Base-by-base conservation (phyloP, 2,888 invertebrate genomes). In the Leucoptera coffeella region DNA sequence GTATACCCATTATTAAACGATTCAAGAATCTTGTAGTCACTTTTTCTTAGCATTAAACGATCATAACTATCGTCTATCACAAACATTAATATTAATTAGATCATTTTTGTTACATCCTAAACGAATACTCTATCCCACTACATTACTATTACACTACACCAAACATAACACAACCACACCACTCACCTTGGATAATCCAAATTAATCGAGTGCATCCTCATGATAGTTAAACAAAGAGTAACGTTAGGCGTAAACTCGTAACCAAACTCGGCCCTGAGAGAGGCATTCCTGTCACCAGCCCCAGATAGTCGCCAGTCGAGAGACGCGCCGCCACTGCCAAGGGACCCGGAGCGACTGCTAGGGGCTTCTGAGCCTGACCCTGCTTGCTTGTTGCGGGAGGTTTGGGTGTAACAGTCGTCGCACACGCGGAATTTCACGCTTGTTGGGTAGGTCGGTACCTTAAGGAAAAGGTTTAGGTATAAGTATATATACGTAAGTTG, bases 191-290 rank as follows among this genome's bases (percentile, higher is more conserved):
- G 80, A 52, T 83, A 83, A 40, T 83, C 81, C 36, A 80, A 72
- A 42, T 78, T 79, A 38, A 80, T 78, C 1, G 80, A 78, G 54
- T 92, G 91, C 54, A 87, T 78, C 45, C 82, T 82, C 48, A 93
- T 75, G 35, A 94, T 81, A 2, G 90, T 82, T 27, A 93, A 57
- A 43, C 91, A 91, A 3, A 93, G 64, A 0, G 89, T 85, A 22
- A 90, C 86, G 50, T 88, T 91, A 0, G 93, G 93, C 2, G 91
- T 88, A 57, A 91, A 85, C 43, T 93, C 92, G 47, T 82, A 93
- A 27, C 83, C 82, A 51, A 93, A 93, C 53, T 93, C 92, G 5
- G 83, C 82, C 26, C 91, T 62, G 3, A 88, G 75, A 0, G 83
- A 77, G 24, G 77, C 75, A 47, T 92, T 90, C 40, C 80, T 80